Conservation (phyloP, 2,888 invertebrate genomes). For the Polyommatus icarus region DNA sequence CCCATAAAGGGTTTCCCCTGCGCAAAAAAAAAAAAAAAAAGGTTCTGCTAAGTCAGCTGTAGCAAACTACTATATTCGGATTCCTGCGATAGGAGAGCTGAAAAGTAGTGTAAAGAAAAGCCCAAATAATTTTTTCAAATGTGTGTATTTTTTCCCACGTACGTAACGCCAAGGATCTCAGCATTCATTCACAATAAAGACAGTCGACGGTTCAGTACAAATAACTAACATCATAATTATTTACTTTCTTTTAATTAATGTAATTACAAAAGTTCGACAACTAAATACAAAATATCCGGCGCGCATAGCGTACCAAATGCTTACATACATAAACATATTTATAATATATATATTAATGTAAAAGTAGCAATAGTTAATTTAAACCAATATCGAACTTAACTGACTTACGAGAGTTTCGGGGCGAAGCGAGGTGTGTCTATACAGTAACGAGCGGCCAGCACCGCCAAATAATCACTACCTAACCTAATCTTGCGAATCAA, state of each 20-base stretch:
- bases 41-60: too few species aligned
- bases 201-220: conserved; percentile 67
- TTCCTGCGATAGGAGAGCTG: too few species aligned
- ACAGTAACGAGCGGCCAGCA: conserved; percentile 27
- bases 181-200: conserved; percentile 77
- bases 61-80: neutral
- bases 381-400: conserved; percentile 36
- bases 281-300: conserved; percentile 72
- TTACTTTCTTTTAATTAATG: conserved; percentile 60
- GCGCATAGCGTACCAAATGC: conserved; percentile 72
- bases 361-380: conserved; percentile 75
- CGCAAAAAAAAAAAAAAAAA: too few species aligned
- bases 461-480: conserved; percentile 41
- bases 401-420: conserved; percentile 31
- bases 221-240: conserved; percentile 59
- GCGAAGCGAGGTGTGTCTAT: conserved; percentile 27
- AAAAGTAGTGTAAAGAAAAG: conserved; percentile 49
- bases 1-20: too few species aligned
- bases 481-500: conserved; percentile 42
- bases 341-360: conserved; percentile 56
- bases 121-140: conserved; percentile 64
- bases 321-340: conserved; percentile 71
- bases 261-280: conserved; percentile 78
- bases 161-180: conserved; percentile 71
- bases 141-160: conserved; percentile 62